phyloP scores from a whole-genome alignment of 1,140 invertebrate genomes.

The Meloidogyne chitwoodi region DNA sequence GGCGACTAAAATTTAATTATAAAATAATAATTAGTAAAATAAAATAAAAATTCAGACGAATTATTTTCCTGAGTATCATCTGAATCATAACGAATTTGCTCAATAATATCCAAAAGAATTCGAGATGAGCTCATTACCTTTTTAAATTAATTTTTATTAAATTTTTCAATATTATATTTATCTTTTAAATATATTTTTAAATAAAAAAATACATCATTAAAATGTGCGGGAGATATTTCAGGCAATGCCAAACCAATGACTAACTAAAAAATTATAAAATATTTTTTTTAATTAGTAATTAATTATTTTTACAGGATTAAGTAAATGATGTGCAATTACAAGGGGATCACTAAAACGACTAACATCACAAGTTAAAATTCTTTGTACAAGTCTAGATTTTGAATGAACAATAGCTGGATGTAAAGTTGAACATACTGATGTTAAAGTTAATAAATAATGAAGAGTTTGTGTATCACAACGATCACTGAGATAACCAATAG shows the following conservation, averaged over 20 bases:
- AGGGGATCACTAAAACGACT: conserved; percentile 44
- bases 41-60: conserved; percentile 6
- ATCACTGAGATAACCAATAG: conserved; percentile 54
- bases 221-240: conserved; percentile 50
- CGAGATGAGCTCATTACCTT: conserved; percentile 38
- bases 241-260: conserved; percentile 44
- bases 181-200: background rate
- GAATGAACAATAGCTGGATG: conserved; percentile 57
- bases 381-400: conserved; percentile 53
- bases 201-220: conserved; percentile 45
- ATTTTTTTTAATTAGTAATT: background rate
- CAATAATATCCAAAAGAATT: conserved; percentile 54
- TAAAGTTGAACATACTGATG: conserved; percentile 42
- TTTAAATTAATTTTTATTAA: background rate
- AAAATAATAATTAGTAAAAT: background rate
- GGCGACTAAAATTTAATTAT: background rate
- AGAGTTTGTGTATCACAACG: conserved; percentile 49
- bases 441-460: conserved; percentile 40
- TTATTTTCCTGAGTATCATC: conserved; percentile 40
- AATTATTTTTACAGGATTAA: conserved; percentile 37
- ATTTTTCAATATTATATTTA: background rate
- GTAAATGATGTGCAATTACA: conserved; percentile 46
- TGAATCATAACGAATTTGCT: conserved; percentile 53
- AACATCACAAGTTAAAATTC: conserved; percentile 53
- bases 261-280: conserved; percentile 12